Percentiles rank a stretch among this genome's conserved stretches.
Evolutionary conservation across 1,140 invertebrate genomes (phyloP).

Genomic region (Ooceraea biroi): DNA sequence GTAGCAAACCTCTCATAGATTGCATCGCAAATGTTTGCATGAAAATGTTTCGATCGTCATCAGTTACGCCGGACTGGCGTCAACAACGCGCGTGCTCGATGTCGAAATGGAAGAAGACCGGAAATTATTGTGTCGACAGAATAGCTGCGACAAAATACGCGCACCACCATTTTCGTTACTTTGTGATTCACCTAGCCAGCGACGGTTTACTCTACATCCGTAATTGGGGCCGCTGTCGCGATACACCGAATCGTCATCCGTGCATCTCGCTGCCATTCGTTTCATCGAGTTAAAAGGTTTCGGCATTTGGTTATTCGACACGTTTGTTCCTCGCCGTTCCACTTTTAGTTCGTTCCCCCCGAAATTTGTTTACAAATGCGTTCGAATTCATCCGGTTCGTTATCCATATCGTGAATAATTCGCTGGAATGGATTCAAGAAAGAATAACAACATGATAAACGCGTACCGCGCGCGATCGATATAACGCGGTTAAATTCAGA

Average conservation of each 20-base stretch:
- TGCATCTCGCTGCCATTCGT: constrained; percentile 49
- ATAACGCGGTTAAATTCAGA: constrained; percentile 19
- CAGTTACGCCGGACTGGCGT: constrained; percentile 21
- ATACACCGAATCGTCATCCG: constrained; percentile 64
- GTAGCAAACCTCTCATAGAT: constrained; percentile 3
- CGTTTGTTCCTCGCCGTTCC: constrained; percentile 32
- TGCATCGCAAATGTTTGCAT: constrained; percentile 10
- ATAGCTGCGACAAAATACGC: constrained; percentile 30
- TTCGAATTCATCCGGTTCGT: constrained; percentile 30
- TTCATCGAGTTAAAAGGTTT: constrained; percentile 75
- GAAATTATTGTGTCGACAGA: constrained; percentile 43
- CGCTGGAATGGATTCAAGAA: constrained; percentile 57
- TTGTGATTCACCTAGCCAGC: constrained; percentile 47
- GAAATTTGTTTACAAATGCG: constrained; percentile 65
- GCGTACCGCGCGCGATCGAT: constrained; percentile 22
- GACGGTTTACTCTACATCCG: constrained; percentile 34
- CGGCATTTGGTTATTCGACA: constrained; percentile 67
- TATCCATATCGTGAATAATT: constrained; percentile 44
- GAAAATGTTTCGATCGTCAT: constrained; percentile 36
- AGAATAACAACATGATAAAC: constrained; percentile 61
- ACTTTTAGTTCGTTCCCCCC: constrained; percentile 39
- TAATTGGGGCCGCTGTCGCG: constrained; percentile 57
- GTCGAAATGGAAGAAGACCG: constrained; percentile 21
- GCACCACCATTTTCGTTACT: constrained; percentile 44
- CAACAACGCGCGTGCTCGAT: constrained; percentile 18